These are phyloP conservation scores for Stomatorhinus walkeri DNA, from an alignment of 2,797 vertebrate genomes.

Conservation along the genomic window DNA sequence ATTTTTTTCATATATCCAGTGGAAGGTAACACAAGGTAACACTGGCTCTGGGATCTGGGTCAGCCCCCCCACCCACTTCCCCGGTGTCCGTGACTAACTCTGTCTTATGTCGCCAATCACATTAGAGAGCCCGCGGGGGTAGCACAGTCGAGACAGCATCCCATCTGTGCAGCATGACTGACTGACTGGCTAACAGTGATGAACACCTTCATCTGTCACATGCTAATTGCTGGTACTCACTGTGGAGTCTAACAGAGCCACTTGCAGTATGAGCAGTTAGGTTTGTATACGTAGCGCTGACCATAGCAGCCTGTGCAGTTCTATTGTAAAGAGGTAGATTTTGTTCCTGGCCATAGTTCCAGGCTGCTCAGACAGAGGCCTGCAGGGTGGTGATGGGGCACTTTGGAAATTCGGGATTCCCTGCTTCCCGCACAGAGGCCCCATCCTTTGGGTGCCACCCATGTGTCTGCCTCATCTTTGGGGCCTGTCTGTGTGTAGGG, in stretches of 20 bases:
- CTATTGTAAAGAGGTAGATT: not conserved
- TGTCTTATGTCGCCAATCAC: not conserved
- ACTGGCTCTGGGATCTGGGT: not conserved
- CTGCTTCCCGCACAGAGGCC: not conserved
- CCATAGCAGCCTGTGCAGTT: not conserved
- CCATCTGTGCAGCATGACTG: constrained; percentile 7
- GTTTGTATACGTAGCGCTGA: not conserved
- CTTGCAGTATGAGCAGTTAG: not conserved
- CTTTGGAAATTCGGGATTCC: not conserved
- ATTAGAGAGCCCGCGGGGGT: not conserved
- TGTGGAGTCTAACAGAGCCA: not conserved
- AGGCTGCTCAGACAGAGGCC: not conserved
- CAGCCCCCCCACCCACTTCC: not conserved
- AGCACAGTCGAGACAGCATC: not conserved
- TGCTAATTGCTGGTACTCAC: not conserved
- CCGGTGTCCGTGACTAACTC: not conserved
- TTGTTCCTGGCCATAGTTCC: not conserved
- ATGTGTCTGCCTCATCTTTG: constrained; percentile 35
- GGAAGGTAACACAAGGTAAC: not conserved
- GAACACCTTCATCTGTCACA: constrained; percentile 12
- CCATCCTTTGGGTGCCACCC: not conserved
- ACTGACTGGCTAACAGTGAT: constrained; percentile 13
- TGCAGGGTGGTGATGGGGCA: not conserved
- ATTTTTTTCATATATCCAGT: not conserved
- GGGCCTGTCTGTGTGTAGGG: too few relatives aligned